phyloP scores from a whole-genome alignment of 2,113 vertebrate species.

The Ia io region DNA sequence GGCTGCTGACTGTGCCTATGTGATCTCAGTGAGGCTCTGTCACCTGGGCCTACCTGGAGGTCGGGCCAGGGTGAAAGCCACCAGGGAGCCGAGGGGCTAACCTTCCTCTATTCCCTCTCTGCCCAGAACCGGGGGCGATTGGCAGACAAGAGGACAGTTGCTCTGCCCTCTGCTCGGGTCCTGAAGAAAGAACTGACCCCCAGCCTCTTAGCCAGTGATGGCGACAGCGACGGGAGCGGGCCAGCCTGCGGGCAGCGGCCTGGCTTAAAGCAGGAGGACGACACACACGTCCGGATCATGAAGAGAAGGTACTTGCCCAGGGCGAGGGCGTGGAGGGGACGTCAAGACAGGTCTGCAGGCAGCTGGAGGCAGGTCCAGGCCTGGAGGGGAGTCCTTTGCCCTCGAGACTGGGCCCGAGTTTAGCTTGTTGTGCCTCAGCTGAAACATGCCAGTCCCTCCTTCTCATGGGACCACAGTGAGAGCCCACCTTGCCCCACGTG shows the following conservation, averaged over 20 bases:
- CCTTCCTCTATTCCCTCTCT: not conserved
- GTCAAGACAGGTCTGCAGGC: not conserved
- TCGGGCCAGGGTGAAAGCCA: not conserved
- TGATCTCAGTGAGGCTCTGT: not conserved
- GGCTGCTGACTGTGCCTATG: too few relatives aligned
- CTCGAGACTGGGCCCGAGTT: not conserved
- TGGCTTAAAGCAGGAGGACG: constrained; percentile 94
- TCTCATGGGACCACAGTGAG: not conserved
- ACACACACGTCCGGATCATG: constrained; percentile 93
- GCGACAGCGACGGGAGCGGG: constrained; percentile 91
- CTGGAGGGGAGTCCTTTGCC: not conserved
- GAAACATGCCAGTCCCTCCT: not conserved
- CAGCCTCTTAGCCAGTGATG: constrained; percentile 89
- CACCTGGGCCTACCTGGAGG: not conserved
- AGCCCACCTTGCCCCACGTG: too few relatives aligned
- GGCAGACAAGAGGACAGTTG: constrained; percentile 96
- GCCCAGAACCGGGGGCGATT: constrained; percentile 95
- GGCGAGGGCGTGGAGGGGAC: not conserved
- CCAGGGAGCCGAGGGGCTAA: not conserved
- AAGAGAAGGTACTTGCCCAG: constrained; percentile 90
- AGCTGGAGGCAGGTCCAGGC: not conserved
- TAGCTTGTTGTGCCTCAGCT: not conserved
- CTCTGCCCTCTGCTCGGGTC: constrained; percentile 88
- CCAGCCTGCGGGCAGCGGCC: constrained; percentile 87
- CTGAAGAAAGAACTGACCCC: constrained; percentile 94